Evolutionary conservation across 1,140 invertebrate genomes (phyloP).

Genomic region (Uloborus diversus): DNA sequence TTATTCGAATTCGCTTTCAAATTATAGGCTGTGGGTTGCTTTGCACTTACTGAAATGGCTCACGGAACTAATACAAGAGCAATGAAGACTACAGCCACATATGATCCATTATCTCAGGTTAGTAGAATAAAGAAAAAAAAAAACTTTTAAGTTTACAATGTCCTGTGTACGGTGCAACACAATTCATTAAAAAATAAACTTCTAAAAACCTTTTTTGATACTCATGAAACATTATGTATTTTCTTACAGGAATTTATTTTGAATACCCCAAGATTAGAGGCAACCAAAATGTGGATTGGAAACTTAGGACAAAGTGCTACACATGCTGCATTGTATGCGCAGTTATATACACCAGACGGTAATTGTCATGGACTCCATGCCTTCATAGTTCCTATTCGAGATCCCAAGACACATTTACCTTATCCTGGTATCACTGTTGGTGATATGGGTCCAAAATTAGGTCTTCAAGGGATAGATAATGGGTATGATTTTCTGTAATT

Average conservation of each 20-base stretch:
- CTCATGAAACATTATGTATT: too few relatives aligned
- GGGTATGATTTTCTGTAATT: too few relatives aligned
- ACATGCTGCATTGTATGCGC: conserved; percentile 87
- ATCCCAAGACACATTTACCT: conserved; percentile 77
- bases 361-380: conserved; percentile 86
- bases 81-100: conserved; percentile 89
- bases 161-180: too few relatives aligned
- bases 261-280: conserved; percentile 91
- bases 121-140: too few relatives aligned
- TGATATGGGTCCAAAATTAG: conserved; percentile 90
- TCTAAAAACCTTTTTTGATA: too few relatives aligned
- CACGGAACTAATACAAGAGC: conserved; percentile 94
- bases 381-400: conserved; percentile 83
- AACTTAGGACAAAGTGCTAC: conserved; percentile 88
- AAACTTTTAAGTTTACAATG: too few relatives aligned
- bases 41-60: conserved; percentile 90
- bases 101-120: conserved; percentile 74
- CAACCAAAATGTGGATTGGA: conserved; percentile 94
- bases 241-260: conserved; percentile 80
- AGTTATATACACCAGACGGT: conserved; percentile 82
- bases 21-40: conserved; percentile 77
- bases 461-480: conserved; percentile 89
- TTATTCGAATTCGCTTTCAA: too few relatives aligned
- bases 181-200: too few relatives aligned
- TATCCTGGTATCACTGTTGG: conserved; percentile 80